A percentile compares a stretch with the other conserved stretches of the same genome.
Evolutionary conservation across 2,797 vertebrate species (phyloP).

Genomic region (Etheostoma nigrum): DNA sequence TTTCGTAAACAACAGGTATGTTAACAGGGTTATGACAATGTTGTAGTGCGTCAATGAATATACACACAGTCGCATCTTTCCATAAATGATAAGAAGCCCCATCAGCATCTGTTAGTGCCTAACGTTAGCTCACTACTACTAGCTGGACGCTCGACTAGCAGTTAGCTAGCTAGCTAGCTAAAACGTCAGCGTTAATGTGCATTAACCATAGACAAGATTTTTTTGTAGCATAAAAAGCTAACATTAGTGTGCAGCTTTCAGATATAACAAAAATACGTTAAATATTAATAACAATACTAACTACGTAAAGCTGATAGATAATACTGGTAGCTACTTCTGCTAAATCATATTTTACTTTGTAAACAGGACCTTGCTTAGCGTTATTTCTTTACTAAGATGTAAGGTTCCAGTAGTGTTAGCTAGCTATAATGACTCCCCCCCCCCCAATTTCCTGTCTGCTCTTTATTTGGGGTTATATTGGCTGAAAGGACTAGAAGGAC

Average conservation of each 20-base stretch:
- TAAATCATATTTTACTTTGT: not conserved
- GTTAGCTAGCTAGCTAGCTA: not conserved
- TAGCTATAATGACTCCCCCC: not conserved
- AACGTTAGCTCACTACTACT: constrained; percentile 10
- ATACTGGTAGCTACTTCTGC: not conserved
- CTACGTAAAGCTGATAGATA: not conserved
- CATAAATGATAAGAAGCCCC: not conserved
- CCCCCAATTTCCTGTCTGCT: not conserved
- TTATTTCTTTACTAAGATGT: not conserved
- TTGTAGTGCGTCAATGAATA: not conserved
- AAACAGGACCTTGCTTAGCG: not conserved
- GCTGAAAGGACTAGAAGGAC: not conserved
- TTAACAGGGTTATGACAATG: too few relatives aligned
- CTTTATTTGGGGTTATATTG: not conserved
- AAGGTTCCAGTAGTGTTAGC: not conserved
- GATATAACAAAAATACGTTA: not conserved
- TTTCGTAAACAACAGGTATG: constrained; percentile 60
- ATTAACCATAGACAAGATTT: accelerated
- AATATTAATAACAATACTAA: not conserved
- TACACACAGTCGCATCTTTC: constrained; percentile 21
- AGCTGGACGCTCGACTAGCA: constrained; percentile 56
- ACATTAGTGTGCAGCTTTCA: not conserved
- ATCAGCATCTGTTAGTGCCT: constrained; percentile 16
- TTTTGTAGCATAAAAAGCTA: not conserved
- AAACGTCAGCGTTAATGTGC: not conserved